phyloP scores from a whole-genome alignment of 92 coral and sea anemone genomes.

The Porites cylindrica region DNA sequence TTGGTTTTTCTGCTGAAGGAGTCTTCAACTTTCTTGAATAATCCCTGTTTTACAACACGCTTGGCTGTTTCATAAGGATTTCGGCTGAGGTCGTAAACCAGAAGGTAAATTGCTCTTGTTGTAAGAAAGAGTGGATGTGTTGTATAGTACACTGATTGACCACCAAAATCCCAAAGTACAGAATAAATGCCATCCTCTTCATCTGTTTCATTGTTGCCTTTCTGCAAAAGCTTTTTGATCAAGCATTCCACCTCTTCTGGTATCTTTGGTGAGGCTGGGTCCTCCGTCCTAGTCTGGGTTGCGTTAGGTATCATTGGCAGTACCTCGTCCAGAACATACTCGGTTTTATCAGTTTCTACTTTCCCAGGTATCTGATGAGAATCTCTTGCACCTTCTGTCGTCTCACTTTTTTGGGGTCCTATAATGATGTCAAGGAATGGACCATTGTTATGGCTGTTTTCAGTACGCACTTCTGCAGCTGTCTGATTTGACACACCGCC shows the following conservation, averaged over 20 bases:
- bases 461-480: not conserved
- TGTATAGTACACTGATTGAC: slow-evolving; percentile 74
- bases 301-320: not conserved
- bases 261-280: not conserved
- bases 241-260: slow-evolving; percentile 50
- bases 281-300: not conserved
- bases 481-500: not conserved
- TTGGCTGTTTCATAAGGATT: slow-evolving; percentile 49
- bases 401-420: not conserved
- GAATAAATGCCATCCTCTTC: slow-evolving; percentile 38
- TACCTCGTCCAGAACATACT: not conserved
- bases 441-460: not conserved
- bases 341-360: not conserved
- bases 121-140: slow-evolving; percentile 79
- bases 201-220: slow-evolving; percentile 3
- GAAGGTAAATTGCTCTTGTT: slow-evolving; percentile 62
- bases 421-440: not conserved
- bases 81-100: slow-evolving; percentile 63
- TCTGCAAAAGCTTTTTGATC: slow-evolving; percentile 21
- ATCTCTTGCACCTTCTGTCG: not conserved
- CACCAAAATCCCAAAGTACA: slow-evolving; percentile 77
- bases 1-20: slow-evolving; percentile 20
- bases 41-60: slow-evolving; percentile 52
- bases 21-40: slow-evolving; percentile 38
- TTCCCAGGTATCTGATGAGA: not conserved